Conservation (phyloP, 2,113 vertebrate species). For the Hippopotamus amphibius region DNA sequence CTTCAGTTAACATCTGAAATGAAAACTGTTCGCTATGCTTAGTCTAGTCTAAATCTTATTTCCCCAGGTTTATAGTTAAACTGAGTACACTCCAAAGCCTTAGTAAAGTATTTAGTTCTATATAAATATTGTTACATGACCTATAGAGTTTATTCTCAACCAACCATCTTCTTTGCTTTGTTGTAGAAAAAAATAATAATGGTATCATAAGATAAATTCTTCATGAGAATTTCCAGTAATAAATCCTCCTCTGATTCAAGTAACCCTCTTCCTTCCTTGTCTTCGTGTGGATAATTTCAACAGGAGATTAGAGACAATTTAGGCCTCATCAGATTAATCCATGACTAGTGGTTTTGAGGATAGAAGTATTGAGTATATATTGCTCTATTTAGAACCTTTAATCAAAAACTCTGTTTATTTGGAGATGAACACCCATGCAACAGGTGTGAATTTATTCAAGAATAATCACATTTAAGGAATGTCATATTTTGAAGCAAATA, state of each 20-base stretch:
- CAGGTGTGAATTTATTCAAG: background rate
- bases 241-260: background rate
- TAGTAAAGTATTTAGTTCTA: background rate
- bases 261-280: background rate
- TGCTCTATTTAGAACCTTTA: background rate
- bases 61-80: background rate
- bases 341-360: background rate
- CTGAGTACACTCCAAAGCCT: background rate
- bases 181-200: constrained; percentile 6
- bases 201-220: background rate
- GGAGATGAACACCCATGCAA: background rate
- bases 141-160: background rate
- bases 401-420: background rate
- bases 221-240: background rate
- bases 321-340: background rate
- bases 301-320: background rate
- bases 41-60: background rate
- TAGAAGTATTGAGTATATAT: background rate
- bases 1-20: background rate
- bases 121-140: background rate
- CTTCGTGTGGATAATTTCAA: background rate
- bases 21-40: background rate
- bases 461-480: background rate
- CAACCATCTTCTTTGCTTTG: background rate
- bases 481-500: background rate